Conservation (phyloP, 2,797 vertebrate genomes). For the Acrossocheilus fasciatus region DNA sequence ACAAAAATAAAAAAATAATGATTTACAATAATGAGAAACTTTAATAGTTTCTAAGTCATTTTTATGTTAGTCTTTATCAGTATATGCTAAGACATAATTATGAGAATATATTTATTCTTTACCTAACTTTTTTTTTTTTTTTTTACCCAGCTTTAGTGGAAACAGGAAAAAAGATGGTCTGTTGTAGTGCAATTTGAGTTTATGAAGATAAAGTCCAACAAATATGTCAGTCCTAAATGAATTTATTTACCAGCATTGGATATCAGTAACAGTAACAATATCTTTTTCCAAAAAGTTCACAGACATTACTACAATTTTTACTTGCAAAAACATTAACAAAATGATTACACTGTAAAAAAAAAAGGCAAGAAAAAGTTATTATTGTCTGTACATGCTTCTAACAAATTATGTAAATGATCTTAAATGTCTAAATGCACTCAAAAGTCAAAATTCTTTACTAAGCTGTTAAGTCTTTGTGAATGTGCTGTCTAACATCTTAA, state of each 20-base stretch:
- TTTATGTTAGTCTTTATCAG: background rate
- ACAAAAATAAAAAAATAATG: background rate
- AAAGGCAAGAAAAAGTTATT: slow-evolving; percentile 2
- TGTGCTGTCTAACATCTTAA: slow-evolving; percentile 17
- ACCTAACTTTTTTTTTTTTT: background rate
- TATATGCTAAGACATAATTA: background rate
- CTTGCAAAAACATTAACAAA: slow-evolving; percentile 20
- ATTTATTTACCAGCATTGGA: slow-evolving; percentile 46
- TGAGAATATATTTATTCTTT: background rate
- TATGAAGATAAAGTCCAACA: background rate
- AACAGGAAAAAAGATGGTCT: background rate
- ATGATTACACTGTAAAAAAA: slow-evolving; percentile 33
- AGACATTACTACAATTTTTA: slow-evolving; percentile 12
- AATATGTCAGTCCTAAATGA: background rate
- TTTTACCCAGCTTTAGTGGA: background rate
- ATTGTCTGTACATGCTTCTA: slow-evolving; percentile 6
- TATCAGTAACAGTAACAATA: slow-evolving; percentile 6
- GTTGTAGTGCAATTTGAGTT: background rate
- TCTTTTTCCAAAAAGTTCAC: background rate
- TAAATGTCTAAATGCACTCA: slow-evolving; percentile 5
- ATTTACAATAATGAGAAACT: background rate
- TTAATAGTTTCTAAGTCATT: background rate
- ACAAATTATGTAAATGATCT: slow-evolving; percentile 17
- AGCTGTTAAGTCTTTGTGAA: slow-evolving; percentile 29
- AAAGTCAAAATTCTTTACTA: slow-evolving; percentile 33